A percentile compares a stretch with the other conserved stretches of the same genome.
These are phyloP conservation scores for Trachythela sp. DNA, from an alignment of 64 coral and sea anemone genomes.

Conservation along the genomic window DNA sequence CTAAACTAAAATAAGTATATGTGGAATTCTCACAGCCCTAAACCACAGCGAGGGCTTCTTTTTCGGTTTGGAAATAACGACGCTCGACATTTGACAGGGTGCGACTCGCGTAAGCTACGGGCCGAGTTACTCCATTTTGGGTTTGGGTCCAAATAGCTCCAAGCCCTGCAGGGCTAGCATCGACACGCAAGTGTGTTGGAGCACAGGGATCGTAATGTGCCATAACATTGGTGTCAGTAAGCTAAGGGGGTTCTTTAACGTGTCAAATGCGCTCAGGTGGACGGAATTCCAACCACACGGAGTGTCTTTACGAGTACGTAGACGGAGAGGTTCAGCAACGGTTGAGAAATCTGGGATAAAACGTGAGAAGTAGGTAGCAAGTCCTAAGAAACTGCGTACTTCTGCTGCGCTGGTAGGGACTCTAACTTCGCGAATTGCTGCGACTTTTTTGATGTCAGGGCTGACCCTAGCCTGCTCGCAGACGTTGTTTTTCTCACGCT, in stretches of 20 bases:
- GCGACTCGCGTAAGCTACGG: constrained; percentile 22
- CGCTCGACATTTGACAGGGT: constrained; percentile 26
- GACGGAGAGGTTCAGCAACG: constrained; percentile 10
- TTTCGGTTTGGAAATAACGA: not conserved
- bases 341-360: constrained; percentile 36
- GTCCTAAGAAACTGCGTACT: constrained; percentile 40
- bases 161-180: constrained; percentile 29
- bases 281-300: not conserved
- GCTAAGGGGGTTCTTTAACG: constrained; percentile 3
- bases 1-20: constrained; percentile 59
- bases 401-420: not conserved
- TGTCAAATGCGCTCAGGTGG: constrained; percentile 27
- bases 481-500: not conserved
- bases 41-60: not conserved
- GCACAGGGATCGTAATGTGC: not conserved
- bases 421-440: not conserved
- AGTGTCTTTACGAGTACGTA: constrained; percentile 21
- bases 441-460: not conserved
- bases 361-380: constrained; percentile 12
- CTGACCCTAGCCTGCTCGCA: too few relatives aligned
- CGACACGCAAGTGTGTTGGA: not conserved
- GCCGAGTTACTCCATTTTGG: not conserved
- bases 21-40: constrained; percentile 36
- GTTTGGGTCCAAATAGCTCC: constrained; percentile 22
- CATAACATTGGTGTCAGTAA: constrained; percentile 26